Base-by-base conservation (phyloP, 2,888 invertebrate genomes). In the Tanaodytes sp. region DNA sequence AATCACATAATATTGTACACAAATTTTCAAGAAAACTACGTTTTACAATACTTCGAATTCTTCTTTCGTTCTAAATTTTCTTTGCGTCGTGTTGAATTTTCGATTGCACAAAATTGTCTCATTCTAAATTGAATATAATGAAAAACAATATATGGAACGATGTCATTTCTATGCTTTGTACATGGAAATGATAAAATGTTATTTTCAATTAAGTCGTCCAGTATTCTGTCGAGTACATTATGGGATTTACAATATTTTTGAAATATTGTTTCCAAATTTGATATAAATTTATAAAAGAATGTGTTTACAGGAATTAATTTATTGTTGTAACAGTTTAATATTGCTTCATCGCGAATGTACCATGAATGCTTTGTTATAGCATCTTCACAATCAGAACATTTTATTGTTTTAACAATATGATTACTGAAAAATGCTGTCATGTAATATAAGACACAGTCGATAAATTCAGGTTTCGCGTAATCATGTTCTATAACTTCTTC, bases 401-500 rank as follows among this genome's bases (percentile, higher is more conserved):
- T 43, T 1, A 55, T 15, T n/a, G n/a, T 55, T 23, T 55, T 55
- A 4, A 45, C 1, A 36, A 55, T 55, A n/a, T 16, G 16, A 16
- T 33, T 45, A 14, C 6, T 23, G 2, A 57, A 30, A 27, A 20
- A 46, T 12, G 12, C 45, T 4, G 57, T 46, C 45, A 57, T 37
- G 15, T 57, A 57, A 12, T 57, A 57, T 0, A 57, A 0, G 0
- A 57, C n/a, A 27, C 57, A 57, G 15, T 57, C 46, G 3, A 39
- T 30, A 11, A 57, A 1, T 30, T 57, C 57, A 2, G 55, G 55
- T 27, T 36, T 23, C 1, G 55, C 20, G 14, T 55, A 55, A 16
- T 55, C 55, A 27, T 57, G 46, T 12, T 57, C 57, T 15, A 57
- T n/a, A 3, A 37, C 4, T 9, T 57, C 39, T 16, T 57, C 57